Conservation (phyloP, 2,888 invertebrate genomes). For the Dione vanillae region DNA sequence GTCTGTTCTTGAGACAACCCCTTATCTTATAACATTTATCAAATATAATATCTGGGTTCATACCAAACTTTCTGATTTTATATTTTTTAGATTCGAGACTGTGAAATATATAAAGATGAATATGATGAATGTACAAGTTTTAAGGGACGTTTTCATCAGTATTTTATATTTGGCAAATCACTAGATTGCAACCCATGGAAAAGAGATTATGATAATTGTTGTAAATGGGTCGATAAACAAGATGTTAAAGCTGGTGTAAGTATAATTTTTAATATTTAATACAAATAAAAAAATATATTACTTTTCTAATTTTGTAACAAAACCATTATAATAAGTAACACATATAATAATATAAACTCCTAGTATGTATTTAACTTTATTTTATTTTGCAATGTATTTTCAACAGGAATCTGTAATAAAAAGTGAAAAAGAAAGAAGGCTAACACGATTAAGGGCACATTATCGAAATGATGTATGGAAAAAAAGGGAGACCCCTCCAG, state of each 20-base stretch:
- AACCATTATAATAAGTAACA: too few species aligned
- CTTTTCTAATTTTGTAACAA: too few species aligned
- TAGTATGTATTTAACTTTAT: too few species aligned
- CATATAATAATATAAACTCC: too few species aligned
- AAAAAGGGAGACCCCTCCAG: constrained; percentile 89
- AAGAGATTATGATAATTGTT: constrained; percentile 90
- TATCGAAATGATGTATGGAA: constrained; percentile 91
- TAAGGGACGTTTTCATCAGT: constrained; percentile 92
- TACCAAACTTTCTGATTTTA: background rate
- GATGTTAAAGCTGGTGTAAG: constrained; percentile 88
- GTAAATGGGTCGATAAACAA: constrained; percentile 85
- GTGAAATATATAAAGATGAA: constrained; percentile 91
- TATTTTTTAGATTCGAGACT: constrained; percentile 88
- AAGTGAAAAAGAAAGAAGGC: constrained; percentile 88
- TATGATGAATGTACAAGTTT: constrained; percentile 91
- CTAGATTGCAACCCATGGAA: constrained; percentile 92
- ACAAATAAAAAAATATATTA: too few species aligned
- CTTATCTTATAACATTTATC: too few species aligned
- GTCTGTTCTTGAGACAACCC: too few species aligned
- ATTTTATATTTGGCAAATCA: constrained; percentile 90
- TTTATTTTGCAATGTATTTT: background rate
- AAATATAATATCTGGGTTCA: too few species aligned
- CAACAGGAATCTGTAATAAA: constrained; percentile 86
- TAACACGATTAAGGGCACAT: constrained; percentile 86
- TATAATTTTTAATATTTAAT: constrained; percentile 43